Percentiles rank a stretch among this genome's conserved stretches.
phyloP scores from a whole-genome alignment of 2,888 invertebrate species.

The Ligdia adustata region DNA sequence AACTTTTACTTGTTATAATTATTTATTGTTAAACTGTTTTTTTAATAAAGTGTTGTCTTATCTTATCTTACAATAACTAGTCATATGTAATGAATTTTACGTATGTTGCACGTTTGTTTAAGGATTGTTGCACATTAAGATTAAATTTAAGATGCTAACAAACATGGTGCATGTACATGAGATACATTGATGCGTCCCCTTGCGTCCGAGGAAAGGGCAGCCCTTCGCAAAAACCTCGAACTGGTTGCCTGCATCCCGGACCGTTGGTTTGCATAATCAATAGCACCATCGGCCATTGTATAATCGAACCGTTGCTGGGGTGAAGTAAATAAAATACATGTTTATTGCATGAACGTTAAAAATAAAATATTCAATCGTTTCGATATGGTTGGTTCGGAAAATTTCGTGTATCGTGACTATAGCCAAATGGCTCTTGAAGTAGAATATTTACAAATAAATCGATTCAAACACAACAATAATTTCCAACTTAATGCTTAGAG shows the following conservation, averaged over 20 bases:
- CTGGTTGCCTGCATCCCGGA: slow-evolving; percentile 70
- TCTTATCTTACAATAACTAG: no score
- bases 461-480: no score
- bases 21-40: no score
- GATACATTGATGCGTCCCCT: slow-evolving; percentile 41
- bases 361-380: slow-evolving; percentile 29
- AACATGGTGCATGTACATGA: slow-evolving; percentile 3
- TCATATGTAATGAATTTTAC: no score
- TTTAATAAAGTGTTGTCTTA: no score
- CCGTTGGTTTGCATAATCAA: slow-evolving; percentile 77
- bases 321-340: slow-evolving; percentile 49
- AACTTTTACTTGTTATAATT: no score
- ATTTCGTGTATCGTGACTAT: no score
- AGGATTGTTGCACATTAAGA: slow-evolving; percentile 1
- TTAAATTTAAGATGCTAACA: neutral
- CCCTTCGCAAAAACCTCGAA: slow-evolving; percentile 73
- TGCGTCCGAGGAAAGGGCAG: slow-evolving; percentile 42
- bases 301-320: slow-evolving; percentile 48
- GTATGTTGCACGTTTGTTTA: slow-evolving; percentile 5
- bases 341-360: slow-evolving; percentile 39
- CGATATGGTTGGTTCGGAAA: slow-evolving; percentile 9
- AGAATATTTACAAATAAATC: no score
- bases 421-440: no score
- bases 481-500: no score
- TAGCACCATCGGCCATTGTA: slow-evolving; percentile 61